Evolutionary conservation across 2,797 vertebrate species (phyloP), one percentile per base, ranked within the genome.

Genomic region (Orientallactaga sibirica): DNA sequence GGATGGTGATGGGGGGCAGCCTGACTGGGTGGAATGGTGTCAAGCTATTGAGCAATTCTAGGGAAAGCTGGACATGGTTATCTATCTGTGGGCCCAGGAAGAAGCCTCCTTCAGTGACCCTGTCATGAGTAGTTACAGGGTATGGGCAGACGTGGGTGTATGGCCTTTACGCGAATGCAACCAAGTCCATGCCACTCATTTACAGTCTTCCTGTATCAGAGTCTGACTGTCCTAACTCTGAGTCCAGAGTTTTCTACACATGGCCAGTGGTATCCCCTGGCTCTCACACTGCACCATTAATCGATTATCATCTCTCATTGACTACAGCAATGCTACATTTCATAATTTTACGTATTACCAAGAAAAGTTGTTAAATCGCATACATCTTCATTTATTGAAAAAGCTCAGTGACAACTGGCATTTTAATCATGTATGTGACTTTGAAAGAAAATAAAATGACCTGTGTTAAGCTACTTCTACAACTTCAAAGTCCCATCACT

Each of bases 181-280:
- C 1, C 2, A 58, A 9, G 15, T 18, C 74, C 62, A 76, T 22
- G 3, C 10, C 71, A 5, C 18, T 7, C 22, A 0, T 0, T 0
- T n/a, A 74, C 29, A 12, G 8, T 11, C 29, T 91, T 58, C 33
- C 41, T 27, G 10, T 11, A 10, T 12, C 74, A 25, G 43, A 52
- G 25, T 20, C 5, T 43, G 2, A 25, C 73, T 52, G 41, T 27
- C 12, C 1, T 22, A 55, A 37, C 5, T 75, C 7, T 29, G 18
- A 37, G 15, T 58, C 15, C 58, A 20, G 11, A 24, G 77, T 73
- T 61, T 22, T 91, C 64, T 25, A 75, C 24, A 6, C 0, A 27
- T 0, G 20, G 68, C 74, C 55, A 12, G 64, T 24, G 15, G 19
- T 4, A 25, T 29, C 71, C 5, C 37, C 66, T 0, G 22, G 24